A percentile compares a stretch with the other conserved stretches of the same genome.
Evolutionary conservation across 2,797 vertebrate species (phyloP).

Genomic region (Silurus lanzhouensis): DNA sequence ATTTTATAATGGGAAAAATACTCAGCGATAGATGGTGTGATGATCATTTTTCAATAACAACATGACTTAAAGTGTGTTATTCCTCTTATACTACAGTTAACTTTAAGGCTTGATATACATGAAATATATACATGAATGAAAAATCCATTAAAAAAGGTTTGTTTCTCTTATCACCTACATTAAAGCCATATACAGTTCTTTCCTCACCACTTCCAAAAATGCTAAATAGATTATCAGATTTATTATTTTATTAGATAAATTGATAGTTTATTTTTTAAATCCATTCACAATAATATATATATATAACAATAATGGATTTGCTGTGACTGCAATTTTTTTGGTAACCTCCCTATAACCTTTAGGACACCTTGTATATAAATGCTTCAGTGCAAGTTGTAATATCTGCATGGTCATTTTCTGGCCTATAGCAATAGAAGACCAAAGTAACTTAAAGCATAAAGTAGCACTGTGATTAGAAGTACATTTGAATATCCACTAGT

Average conservation of each 20-base stretch:
- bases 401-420: constrained; percentile 36
- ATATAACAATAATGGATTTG: neutral
- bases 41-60: neutral
- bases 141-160: neutral
- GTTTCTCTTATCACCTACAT: neutral
- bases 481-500: constrained; percentile 20
- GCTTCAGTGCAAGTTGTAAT: constrained; percentile 23
- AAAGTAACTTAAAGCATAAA: constrained; percentile 23
- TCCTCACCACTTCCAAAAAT: neutral
- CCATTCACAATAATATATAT: neutral
- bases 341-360: constrained; percentile 10
- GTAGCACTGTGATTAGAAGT: constrained; percentile 29
- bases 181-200: neutral
- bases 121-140: too few species aligned
- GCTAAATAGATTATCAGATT: neutral
- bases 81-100: neutral
- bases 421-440: constrained; percentile 30
- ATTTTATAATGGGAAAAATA: neutral
- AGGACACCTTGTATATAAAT: constrained; percentile 13
- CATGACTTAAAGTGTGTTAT: neutral
- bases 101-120: neutral
- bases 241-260: too few species aligned
- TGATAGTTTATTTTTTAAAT: neutral
- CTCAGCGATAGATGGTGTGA: neutral
- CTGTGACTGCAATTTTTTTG: neutral